Conservation (phyloP, 2,113 vertebrate genomes). For the Grallaria varia region DNA sequence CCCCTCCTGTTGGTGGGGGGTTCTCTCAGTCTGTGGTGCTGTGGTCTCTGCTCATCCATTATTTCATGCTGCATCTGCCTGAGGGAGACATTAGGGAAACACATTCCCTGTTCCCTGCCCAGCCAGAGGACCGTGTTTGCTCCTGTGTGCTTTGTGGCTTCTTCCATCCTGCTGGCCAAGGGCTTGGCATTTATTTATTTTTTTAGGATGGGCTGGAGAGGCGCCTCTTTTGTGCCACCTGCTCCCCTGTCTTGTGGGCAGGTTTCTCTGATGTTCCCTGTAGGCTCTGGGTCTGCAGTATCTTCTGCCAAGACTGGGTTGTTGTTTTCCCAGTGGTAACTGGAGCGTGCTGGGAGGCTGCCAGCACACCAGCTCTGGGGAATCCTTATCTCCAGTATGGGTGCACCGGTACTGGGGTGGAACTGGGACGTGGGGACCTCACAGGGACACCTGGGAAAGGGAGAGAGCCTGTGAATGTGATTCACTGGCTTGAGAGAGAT, state of each 20-base stretch:
- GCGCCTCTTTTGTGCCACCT: neutral
- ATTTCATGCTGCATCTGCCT: neutral
- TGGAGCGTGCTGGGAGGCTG: rapidly evolving
- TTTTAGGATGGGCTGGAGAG: neutral
- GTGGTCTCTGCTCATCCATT: neutral
- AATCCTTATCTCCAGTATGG: neutral
- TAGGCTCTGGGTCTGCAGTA: neutral
- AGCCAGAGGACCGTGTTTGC: neutral
- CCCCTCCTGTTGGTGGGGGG: neutral
- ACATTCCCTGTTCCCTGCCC: neutral
- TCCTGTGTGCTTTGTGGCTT: neutral
- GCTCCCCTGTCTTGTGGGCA: neutral
- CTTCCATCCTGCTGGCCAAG: neutral
- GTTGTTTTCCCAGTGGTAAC: neutral
- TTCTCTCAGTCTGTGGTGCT: rapidly evolving
- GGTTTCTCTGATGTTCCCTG: neutral
- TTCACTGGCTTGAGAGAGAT: neutral
- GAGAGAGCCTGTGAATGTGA: neutral
- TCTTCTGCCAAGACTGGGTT: neutral
- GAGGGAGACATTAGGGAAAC: neutral
- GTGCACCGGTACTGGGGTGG: neutral
- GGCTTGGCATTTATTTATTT: neutral
- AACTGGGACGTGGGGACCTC: neutral
- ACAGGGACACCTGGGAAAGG: neutral
- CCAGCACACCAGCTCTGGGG: neutral